Evolutionary conservation across 2,797 vertebrate species (phyloP), one percentile per base, ranked within the genome.

Genomic region (Otus scops): DNA sequence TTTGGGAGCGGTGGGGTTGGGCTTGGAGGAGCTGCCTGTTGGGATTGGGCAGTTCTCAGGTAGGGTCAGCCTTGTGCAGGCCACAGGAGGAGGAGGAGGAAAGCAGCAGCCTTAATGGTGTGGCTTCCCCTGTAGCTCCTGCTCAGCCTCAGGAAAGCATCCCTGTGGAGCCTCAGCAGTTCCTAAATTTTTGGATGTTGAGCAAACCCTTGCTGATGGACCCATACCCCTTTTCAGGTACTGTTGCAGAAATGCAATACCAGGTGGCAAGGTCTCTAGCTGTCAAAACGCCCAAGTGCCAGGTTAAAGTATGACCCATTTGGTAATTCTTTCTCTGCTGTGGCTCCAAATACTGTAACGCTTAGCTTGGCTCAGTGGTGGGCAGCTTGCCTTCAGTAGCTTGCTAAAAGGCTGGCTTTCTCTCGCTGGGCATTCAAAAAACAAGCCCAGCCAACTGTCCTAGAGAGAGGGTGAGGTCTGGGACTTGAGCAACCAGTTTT

Each of bases 21-120:
- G 86, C 88, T 74, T n/a, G 95, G 94, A 77, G 93, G 48, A 73
- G 34, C 41, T 45, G 70, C 74, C n/a, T 43, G 63, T 76, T 65
- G 83, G 45, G 74, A 36, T 38, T 0, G 6, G 26, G 51, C 54
- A 4, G 34, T 1, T 36, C 45, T 39, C 19, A 36, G 3, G 15
- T 4, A 28, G 38, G 48, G 39, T 73, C 45, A 47, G 20, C 68
- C 69, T 60, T 73, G 89, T 12, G 3, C 30, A 39, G 93, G 36
- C 76, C 53, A 21, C 53, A 30, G 63, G 50, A 61, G 79, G 71
- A 94, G 76, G 43, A 50, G 38, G 41, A 41, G 3, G 30, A 80
- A 71, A 93, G 81, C 78, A 87, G 57, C 26, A 5, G 23, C 2
- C 28, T 43, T 63, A 84, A 57, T 24, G 85, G 53, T 13, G 26